Conservation (phyloP, 2,113 vertebrate species). For the Cygnus buccinator region DNA sequence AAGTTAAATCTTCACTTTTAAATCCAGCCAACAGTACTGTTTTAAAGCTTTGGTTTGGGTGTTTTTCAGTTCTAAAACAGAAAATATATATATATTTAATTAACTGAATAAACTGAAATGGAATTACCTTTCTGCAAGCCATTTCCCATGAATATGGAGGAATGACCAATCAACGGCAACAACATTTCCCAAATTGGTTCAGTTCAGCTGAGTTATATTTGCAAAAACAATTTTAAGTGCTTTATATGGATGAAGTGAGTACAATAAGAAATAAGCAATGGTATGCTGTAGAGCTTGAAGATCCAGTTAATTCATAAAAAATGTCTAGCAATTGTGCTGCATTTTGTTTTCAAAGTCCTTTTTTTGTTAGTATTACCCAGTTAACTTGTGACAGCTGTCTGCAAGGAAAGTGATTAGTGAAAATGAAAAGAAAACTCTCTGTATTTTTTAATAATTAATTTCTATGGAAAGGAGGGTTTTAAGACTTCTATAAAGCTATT, state of each 20-base stretch:
- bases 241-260: neutral
- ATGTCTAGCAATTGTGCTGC: neutral
- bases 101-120: neutral
- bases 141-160: neutral
- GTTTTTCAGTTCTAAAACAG: neutral
- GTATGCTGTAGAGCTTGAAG: neutral
- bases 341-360: neutral
- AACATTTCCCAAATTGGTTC: neutral
- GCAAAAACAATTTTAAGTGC: neutral
- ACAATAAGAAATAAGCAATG: neutral
- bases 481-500: neutral
- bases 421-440: neutral
- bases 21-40: neutral
- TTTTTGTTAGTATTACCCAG: neutral
- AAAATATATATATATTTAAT: neutral
- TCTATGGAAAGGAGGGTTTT: neutral
- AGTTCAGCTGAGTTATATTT: neutral
- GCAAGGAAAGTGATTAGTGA: neutral
- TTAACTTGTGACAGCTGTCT: neutral
- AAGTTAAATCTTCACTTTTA: neutral
- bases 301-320: neutral
- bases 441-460: neutral
- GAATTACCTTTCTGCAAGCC: neutral
- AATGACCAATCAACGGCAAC: neutral
- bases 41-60: neutral